Evolutionary conservation across 2,797 vertebrate genomes (phyloP).

Genomic region (Myiotriccus ornatus): DNA sequence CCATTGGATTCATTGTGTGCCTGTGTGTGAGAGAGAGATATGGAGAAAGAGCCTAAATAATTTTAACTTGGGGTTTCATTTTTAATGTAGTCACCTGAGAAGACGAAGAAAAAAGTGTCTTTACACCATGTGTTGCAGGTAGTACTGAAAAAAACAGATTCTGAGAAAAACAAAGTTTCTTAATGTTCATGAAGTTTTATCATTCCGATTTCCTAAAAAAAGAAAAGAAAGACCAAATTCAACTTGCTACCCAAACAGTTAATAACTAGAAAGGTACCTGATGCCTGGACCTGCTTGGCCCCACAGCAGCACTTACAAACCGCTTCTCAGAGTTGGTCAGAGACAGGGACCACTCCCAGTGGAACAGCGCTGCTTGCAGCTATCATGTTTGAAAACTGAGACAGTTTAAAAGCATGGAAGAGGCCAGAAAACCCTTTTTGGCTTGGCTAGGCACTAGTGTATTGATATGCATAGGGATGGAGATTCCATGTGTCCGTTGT

Average conservation of each 20-base stretch:
- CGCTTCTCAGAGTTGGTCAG: rapidly evolving
- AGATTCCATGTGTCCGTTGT: not conserved
- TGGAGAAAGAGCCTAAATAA: not conserved
- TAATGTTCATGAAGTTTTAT: not conserved
- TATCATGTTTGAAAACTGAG: not conserved
- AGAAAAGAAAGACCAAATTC: not conserved
- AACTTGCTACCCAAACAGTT: not conserved
- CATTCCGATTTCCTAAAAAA: not conserved
- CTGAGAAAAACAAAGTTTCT: not conserved
- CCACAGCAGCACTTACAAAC: not conserved
- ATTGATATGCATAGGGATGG: not conserved
- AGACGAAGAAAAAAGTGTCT: not conserved
- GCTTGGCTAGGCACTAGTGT: not conserved
- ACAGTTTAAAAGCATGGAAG: not conserved
- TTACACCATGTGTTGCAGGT: not conserved
- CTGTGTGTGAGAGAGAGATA: not conserved
- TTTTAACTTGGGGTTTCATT: not conserved
- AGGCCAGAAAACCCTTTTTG: not conserved
- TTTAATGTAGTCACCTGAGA: not conserved
- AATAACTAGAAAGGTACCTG: not conserved
- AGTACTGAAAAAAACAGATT: not conserved
- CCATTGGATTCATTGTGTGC: not conserved
- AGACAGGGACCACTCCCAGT: not conserved
- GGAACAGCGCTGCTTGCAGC: not conserved
- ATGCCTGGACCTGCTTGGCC: not conserved